These are phyloP conservation scores for Anthonomus grandis DNA, from an alignment of 1,140 invertebrate species.

Conservation along the genomic window DNA sequence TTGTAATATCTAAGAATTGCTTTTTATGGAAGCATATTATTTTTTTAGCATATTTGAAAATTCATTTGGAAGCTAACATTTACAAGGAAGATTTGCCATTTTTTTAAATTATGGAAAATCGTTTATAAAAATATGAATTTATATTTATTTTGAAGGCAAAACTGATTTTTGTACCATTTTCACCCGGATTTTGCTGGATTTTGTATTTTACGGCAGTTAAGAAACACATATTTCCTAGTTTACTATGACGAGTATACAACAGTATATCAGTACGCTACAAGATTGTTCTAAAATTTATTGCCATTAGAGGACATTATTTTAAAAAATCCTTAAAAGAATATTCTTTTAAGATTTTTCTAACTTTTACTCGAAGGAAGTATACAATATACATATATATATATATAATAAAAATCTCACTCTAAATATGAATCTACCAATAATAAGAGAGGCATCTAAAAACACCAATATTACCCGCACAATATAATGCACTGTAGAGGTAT, in stretches of 20 bases:
- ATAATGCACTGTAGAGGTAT: conserved; percentile 31
- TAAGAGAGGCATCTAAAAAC: conserved; percentile 31
- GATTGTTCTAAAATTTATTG: conserved; percentile 19
- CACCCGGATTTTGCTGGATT: conserved; percentile 38
- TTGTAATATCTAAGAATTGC: conserved; percentile 42
- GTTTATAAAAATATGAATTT: conserved; percentile 43
- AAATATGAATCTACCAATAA: conserved; percentile 9
- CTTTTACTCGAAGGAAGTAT: neutral
- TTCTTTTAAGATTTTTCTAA: neutral
- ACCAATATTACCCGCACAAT: conserved; percentile 32
- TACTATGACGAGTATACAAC: neutral
- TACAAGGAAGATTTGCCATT: conserved; percentile 24
- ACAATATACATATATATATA: neutral
- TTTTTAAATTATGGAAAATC: conserved; percentile 35
- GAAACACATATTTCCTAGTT: neutral
- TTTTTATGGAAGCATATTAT: conserved; percentile 43
- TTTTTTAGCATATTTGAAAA: conserved; percentile 37
- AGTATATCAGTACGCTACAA: conserved; percentile 14
- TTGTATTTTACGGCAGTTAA: conserved; percentile 2
- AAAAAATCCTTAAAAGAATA: neutral
- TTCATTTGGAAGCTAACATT: conserved; percentile 42
- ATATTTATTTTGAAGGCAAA: conserved; percentile 45
- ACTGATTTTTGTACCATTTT: conserved; percentile 48
- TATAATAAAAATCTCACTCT: neutral
- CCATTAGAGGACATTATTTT: conserved; percentile 17